A percentile compares a stretch with the other conserved stretches of the same genome.
Conservation (phyloP, 2,797 vertebrate genomes). For the Enteromius trimaculatus region DNA sequence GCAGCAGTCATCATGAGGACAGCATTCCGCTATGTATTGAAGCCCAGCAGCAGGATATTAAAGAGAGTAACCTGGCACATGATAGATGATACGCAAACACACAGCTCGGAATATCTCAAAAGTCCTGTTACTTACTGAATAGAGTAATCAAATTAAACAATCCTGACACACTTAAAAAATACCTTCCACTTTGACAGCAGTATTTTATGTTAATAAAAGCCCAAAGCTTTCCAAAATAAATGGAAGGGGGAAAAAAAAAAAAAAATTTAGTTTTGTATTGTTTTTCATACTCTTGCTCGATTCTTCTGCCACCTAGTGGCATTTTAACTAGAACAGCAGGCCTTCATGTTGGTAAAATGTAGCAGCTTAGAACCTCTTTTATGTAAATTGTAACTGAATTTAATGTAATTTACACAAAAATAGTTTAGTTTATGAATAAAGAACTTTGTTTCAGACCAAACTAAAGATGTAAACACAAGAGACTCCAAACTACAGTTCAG, state of each 20-base stretch:
- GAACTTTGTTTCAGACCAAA: background rate
- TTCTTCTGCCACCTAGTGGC: constrained; percentile 14
- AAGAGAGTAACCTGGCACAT: background rate
- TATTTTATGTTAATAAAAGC: background rate
- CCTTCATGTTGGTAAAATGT: background rate
- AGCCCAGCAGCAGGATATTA: constrained; percentile 54
- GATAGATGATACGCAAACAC: background rate
- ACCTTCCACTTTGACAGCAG: no score
- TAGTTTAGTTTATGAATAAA: background rate
- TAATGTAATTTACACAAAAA: background rate
- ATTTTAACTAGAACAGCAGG: background rate
- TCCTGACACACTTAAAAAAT: background rate
- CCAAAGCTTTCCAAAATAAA: constrained; percentile 1
- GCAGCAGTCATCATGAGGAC: background rate
- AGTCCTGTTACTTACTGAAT: background rate
- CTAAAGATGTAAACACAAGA: background rate
- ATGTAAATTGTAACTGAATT: background rate
- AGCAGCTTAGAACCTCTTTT: background rate
- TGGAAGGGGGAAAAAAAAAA: background rate
- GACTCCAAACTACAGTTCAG: background rate
- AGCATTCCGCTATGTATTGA: constrained; percentile 32
- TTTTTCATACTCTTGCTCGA: background rate
- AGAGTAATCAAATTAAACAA: background rate
- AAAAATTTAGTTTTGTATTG: background rate
- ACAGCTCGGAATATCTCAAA: background rate